These are phyloP conservation scores for Coelopa frigida DNA, from an alignment of 1,140 invertebrate genomes.

Conservation along the genomic window DNA sequence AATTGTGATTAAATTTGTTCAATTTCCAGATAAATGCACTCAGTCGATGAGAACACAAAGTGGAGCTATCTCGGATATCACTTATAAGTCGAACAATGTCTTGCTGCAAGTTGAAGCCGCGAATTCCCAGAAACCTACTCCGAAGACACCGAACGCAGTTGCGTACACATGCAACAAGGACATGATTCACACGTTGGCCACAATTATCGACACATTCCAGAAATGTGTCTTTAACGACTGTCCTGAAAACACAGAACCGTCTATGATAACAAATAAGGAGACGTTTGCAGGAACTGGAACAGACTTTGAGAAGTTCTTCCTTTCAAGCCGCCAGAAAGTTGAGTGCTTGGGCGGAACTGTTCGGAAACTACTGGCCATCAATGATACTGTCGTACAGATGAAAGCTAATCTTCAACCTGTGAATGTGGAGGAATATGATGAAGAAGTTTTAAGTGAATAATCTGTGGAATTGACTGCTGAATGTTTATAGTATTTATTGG, in stretches of 20 bases:
- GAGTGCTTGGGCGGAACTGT: conserved; percentile 26
- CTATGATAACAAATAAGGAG: conserved; percentile 6
- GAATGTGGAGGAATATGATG: conserved; percentile 1
- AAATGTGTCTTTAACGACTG: conserved; percentile 15
- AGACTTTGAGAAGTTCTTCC: conserved; percentile 12
- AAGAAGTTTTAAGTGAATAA: conserved; percentile 10
- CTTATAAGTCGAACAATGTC: conserved; percentile 32
- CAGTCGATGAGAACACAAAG: conserved; percentile 17
- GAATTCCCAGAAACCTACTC: conserved; percentile 11
- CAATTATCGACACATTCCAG: conserved; percentile 27
- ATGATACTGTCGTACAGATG: conserved; percentile 24
- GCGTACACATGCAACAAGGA: conserved; percentile 19
- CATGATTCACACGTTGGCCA: conserved; percentile 19
- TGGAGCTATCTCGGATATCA: conserved; percentile 22
- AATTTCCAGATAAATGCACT: conserved; percentile 16
- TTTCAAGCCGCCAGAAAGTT: conserved; percentile 15
- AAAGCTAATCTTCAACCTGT: conserved; percentile 12
- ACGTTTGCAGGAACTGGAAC: conserved; percentile 13
- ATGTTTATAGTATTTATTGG: conserved; percentile 2
- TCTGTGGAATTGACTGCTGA: conserved; percentile 1
- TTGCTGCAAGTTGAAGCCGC: conserved; percentile 27
- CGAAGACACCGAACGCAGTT: conserved; percentile 1
- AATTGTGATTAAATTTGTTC: neutral
- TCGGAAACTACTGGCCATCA: conserved; percentile 28
- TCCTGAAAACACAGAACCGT: conserved; percentile 2